Percentiles rank a stretch among this genome's conserved stretches.
phyloP scores from a whole-genome alignment of 2,113 vertebrate genomes.

The Stigmatopora argus region DNA sequence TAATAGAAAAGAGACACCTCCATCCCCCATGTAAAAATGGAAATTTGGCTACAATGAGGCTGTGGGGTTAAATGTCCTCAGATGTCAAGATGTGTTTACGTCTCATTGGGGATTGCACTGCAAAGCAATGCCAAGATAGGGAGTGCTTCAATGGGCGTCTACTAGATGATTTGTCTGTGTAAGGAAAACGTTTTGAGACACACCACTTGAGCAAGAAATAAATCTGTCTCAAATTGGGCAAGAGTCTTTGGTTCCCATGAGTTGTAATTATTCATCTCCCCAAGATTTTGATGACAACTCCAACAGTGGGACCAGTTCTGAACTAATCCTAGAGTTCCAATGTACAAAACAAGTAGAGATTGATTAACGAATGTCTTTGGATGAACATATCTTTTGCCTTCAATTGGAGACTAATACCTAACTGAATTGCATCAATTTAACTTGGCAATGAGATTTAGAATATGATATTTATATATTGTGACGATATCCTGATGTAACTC shows the following conservation, averaged over 20 bases:
- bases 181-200: not conserved
- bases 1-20: slow-evolving; percentile 47
- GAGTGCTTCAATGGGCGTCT: slow-evolving; percentile 29
- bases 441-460: not conserved
- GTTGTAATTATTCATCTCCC: not conserved
- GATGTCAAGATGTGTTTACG: slow-evolving; percentile 51
- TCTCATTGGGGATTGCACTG: slow-evolving; percentile 35
- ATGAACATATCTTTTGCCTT: too few species aligned
- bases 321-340: not conserved
- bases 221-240: slow-evolving; percentile 1
- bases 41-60: slow-evolving; percentile 41
- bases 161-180: not conserved
- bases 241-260: not conserved
- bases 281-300: not conserved
- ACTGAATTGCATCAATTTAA: not conserved
- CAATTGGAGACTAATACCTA: not conserved
- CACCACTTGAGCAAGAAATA: not conserved
- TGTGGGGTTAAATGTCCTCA: slow-evolving; percentile 54
- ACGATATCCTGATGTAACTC: too few species aligned
- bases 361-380: not conserved
- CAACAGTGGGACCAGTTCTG: not conserved
- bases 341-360: not conserved
- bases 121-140: slow-evolving; percentile 61
- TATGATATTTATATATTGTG: not conserved
- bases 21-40: slow-evolving; percentile 16